Percentiles rank a stretch among this genome's conserved stretches.
phyloP scores from a whole-genome alignment of 2,888 invertebrate species.

The Cinara cedri region DNA sequence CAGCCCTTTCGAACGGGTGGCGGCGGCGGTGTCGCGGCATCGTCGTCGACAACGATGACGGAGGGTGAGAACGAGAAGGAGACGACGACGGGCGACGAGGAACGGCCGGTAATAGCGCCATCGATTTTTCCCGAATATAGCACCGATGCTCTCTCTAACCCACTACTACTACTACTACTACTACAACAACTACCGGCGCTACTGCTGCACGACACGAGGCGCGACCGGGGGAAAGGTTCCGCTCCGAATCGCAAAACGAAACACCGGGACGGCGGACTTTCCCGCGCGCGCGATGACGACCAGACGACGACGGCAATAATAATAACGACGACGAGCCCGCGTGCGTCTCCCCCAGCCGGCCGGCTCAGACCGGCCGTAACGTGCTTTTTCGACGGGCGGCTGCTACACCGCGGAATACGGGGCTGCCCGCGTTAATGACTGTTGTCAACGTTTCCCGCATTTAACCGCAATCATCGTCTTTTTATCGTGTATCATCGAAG shows the following conservation, averaged over 20 bases:
- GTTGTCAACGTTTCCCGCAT: not conserved
- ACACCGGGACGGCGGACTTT: constrained; percentile 35
- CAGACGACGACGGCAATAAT: constrained; percentile 45
- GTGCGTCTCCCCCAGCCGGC: not conserved
- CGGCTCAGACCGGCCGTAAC: not conserved
- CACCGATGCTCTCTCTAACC: constrained; percentile 26
- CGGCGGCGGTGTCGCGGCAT: not conserved
- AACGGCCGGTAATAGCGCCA: constrained; percentile 50
- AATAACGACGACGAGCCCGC: constrained; percentile 19
- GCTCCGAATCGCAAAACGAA: constrained; percentile 28
- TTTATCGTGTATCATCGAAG: too few relatives aligned
- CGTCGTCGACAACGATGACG: constrained; percentile 1
- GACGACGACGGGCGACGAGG: constrained; percentile 5
- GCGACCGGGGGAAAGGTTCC: not conserved
- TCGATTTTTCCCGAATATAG: constrained; percentile 55
- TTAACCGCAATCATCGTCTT: too few relatives aligned
- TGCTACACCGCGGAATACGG: not conserved
- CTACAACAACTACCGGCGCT: not conserved
- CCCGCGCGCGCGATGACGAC: constrained; percentile 46
- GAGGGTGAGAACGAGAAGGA: not conserved
- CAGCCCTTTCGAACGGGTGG: not conserved
- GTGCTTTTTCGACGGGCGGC: not conserved
- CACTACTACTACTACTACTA: not conserved
- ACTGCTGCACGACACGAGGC: too few relatives aligned
- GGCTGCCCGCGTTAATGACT: constrained; percentile 14